Evolutionary conservation across 2,888 invertebrate species (phyloP).

Genomic region (Tinea semifulvella): DNA sequence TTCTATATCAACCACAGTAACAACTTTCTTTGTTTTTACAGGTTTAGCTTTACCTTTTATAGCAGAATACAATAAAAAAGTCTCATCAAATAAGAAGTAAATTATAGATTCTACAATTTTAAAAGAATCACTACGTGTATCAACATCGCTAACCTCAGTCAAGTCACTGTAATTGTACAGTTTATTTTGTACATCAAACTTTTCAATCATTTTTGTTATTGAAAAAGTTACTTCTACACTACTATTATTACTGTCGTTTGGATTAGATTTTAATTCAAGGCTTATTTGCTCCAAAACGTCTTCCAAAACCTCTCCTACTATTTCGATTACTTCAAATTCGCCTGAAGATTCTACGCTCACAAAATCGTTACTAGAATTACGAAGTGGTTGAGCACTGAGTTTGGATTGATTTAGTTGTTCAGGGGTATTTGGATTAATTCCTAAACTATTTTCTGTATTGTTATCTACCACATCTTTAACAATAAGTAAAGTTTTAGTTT

Average conservation of each 20-base stretch:
- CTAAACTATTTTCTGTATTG: too few relatives aligned
- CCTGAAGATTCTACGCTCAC: constrained; percentile 45
- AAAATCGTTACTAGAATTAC: constrained; percentile 29
- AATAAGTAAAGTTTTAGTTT: too few relatives aligned
- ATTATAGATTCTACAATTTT: constrained; percentile 45
- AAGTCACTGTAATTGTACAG: constrained; percentile 31
- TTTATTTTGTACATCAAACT: constrained; percentile 30
- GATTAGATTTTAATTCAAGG: constrained; percentile 17
- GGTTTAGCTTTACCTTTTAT: not conserved
- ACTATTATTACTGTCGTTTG: not conserved
- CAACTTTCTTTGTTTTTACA: constrained; percentile 16
- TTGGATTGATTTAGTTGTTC: too few relatives aligned
- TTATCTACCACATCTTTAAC: too few relatives aligned
- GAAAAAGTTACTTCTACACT: constrained; percentile 27
- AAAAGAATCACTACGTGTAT: constrained; percentile 23
- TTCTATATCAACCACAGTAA: constrained; percentile 48
- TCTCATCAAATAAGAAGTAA: constrained; percentile 35
- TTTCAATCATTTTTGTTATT: constrained; percentile 41
- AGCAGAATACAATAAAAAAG: not conserved
- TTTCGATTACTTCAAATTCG: constrained; percentile 53
- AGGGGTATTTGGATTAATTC: too few relatives aligned
- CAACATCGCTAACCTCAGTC: constrained; percentile 36
- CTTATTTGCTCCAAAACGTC: constrained; percentile 35
- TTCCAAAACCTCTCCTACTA: constrained; percentile 37
- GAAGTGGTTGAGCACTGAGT: too few relatives aligned